Evolutionary conservation across 1,140 invertebrate species (phyloP), one percentile per base, ranked within the genome.

Genomic region (Hormaphis cornu): DNA sequence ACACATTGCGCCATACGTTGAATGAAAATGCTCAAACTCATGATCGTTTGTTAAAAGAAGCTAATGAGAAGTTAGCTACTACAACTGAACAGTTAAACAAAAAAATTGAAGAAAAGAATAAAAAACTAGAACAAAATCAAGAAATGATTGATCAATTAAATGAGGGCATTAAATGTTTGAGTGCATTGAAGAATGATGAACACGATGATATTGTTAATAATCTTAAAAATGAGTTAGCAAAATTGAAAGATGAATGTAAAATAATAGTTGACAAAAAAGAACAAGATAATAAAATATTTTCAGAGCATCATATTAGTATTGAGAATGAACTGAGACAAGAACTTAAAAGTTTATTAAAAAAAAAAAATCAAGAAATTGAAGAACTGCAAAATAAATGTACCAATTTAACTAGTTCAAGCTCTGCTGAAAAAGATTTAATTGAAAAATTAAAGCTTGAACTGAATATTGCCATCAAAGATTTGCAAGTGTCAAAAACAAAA

Each of bases 81-180:
- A 66, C 61, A 1, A 66, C 61, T 12, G 61, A 66, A 48, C 44
- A 28, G 1, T 30, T 66, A 35, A 66, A 48, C 14, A 66, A 66
- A 48, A 9, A 50, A n/a, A 66, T 66, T n/a, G 44, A 66, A 66
- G 61, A 66, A 35, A 66, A 66, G 22, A 18, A 66, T 35, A 66
- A 66, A 50, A 50, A 66, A 66, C 33, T 66, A 9, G 61, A 66
- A 66, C 61, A 50, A 22, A 66, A 33, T 48, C 61, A 66, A 66
- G 61, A 66, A 9, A 66, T 66, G 61, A 66, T 66, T 33, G 61
- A 66, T 8, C 61, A 66, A 46, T 66, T 66, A 48, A 66, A 48
- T 9, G 61, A 66, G 24, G 61, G 61, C 33, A 66, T 66, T 14
- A 66, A 66, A 66, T 66, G 40, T 33, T 66, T 66, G 7, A 66